A percentile compares a stretch with the other conserved stretches of the same genome.
phyloP scores from a whole-genome alignment of 2,888 invertebrate genomes.

The Perdita meconis region DNA sequence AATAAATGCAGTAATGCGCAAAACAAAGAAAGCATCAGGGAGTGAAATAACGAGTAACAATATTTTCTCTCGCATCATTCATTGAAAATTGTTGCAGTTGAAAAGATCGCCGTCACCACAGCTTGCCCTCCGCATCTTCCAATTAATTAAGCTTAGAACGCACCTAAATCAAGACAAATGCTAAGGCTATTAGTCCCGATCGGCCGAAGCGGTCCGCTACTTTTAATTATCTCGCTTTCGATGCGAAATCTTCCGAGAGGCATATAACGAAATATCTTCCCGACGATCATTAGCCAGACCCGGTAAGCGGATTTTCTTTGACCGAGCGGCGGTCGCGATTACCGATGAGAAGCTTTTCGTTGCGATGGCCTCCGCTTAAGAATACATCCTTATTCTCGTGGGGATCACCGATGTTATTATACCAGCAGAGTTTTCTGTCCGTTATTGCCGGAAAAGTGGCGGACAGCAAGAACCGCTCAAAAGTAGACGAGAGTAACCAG shows the following conservation, averaged over 20 bases:
- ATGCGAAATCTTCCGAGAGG: slow-evolving; percentile 28
- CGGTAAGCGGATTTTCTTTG: slow-evolving; percentile 65
- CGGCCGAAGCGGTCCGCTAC: slow-evolving; percentile 13
- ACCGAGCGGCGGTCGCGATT: slow-evolving; percentile 59
- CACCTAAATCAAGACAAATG: neutral
- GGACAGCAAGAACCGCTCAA: neutral
- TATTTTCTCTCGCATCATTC: no score
- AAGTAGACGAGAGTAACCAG: slow-evolving; percentile 7
- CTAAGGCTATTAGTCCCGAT: slow-evolving; percentile 21
- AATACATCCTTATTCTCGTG: slow-evolving; percentile 62
- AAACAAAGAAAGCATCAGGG: no score
- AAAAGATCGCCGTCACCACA: neutral
- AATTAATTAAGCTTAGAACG: slow-evolving; percentile 1
- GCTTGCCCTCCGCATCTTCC: neutral
- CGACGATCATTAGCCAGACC: slow-evolving; percentile 64
- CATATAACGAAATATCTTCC: slow-evolving; percentile 50
- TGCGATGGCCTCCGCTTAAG: slow-evolving; percentile 44
- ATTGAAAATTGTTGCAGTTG: no score
- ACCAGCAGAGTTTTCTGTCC: slow-evolving; percentile 46
- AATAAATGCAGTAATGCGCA: no score
- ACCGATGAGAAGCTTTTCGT: slow-evolving; percentile 63
- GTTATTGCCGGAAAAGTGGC: slow-evolving; percentile 28
- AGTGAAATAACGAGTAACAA: no score
- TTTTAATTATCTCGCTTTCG: slow-evolving; percentile 42
- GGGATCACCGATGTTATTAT: slow-evolving; percentile 54